phyloP scores from a whole-genome alignment of 2,113 vertebrate genomes.

The Sorex fumeus region DNA sequence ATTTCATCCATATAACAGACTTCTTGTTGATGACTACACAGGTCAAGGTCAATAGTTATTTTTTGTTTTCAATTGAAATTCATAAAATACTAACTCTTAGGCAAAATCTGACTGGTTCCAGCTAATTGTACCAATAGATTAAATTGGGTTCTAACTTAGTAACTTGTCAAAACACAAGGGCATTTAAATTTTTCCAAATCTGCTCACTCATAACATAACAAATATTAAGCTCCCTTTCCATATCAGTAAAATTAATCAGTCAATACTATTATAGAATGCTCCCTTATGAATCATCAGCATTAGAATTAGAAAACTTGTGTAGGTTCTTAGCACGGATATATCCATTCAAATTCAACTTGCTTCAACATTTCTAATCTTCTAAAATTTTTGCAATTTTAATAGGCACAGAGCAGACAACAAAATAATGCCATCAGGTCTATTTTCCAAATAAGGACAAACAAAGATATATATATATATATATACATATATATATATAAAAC shows the following conservation, averaged over 20 bases:
- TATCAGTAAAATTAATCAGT: background rate
- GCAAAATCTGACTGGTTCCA: background rate
- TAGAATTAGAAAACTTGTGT: background rate
- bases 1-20: background rate
- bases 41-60: background rate
- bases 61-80: background rate
- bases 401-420: background rate
- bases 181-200: conserved; percentile 51
- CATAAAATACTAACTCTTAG: background rate
- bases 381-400: conserved; percentile 27
- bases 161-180: background rate
- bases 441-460: background rate
- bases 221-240: background rate
- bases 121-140: background rate
- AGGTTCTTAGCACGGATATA: background rate
- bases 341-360: background rate
- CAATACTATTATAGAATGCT: background rate
- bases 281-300: background rate
- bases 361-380: background rate
- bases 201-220: conserved; percentile 6
- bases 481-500: no score
- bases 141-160: background rate
- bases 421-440: background rate
- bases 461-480: no score
- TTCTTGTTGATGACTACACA: background rate